phyloP scores from a whole-genome alignment of 2,888 invertebrate species.

The Patella depressa region DNA sequence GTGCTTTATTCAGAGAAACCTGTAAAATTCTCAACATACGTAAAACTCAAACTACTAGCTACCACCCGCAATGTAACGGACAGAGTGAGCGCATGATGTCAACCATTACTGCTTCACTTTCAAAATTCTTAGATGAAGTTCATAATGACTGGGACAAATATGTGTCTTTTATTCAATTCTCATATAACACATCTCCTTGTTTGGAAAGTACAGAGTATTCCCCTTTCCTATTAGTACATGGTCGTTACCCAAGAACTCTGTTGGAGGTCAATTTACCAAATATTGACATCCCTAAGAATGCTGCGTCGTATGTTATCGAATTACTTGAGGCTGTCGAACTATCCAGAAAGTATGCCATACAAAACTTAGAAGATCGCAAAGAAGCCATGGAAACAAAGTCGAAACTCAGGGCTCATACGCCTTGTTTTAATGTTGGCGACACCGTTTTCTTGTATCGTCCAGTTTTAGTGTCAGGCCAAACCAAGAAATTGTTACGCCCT shows the following conservation, averaged over 20 bases:
- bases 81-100: slow-evolving; percentile 5
- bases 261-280: not conserved
- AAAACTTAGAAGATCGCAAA: not conserved
- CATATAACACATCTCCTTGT: not conserved
- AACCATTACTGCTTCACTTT: not conserved
- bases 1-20: slow-evolving; percentile 15
- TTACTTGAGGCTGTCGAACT: not conserved
- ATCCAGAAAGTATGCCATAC: not conserved
- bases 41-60: slow-evolving; percentile 20
- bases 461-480: not conserved
- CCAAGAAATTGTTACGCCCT: not conserved
- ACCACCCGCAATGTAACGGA: slow-evolving; percentile 18
- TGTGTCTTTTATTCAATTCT: not conserved
- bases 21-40: slow-evolving; percentile 16
- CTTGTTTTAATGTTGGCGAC: not conserved
- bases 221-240: not conserved
- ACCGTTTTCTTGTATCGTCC: not conserved
- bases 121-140: not conserved
- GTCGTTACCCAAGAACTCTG: not conserved
- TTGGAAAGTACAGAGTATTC: not conserved
- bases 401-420: not conserved
- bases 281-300: not conserved
- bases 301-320: not conserved
- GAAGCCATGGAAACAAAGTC: not conserved
- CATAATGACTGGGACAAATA: not conserved